Evolutionary conservation across 2,113 vertebrate species (phyloP).

Genomic region (Columbina picui): DNA sequence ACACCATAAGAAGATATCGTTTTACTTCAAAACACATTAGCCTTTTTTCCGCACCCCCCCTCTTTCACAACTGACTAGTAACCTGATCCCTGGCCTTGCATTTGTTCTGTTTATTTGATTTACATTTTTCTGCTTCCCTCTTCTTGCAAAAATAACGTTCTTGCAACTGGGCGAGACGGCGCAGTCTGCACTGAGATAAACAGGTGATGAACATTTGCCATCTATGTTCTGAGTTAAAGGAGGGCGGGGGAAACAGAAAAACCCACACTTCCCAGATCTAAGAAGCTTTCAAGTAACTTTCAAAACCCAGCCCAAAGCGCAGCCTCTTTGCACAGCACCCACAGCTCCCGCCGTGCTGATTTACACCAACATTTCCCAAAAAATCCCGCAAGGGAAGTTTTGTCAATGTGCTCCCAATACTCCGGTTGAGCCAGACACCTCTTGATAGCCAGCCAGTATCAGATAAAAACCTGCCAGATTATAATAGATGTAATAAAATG

Average conservation of each 20-base stretch:
- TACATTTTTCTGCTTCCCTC: not conserved
- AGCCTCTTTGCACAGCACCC: not conserved
- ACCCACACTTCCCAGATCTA: not conserved
- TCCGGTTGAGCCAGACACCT: not conserved
- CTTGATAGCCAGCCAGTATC: not conserved
- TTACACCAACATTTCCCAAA: not conserved
- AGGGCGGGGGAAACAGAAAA: not conserved
- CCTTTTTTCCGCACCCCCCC: not conserved
- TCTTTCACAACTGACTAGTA: not conserved
- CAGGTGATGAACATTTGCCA: constrained; percentile 5
- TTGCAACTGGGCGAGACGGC: not conserved
- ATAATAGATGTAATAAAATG: accelerated
- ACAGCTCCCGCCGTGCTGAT: not conserved
- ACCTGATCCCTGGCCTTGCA: not conserved
- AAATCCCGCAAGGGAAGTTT: not conserved
- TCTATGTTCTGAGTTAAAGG: not conserved
- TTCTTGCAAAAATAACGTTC: not conserved
- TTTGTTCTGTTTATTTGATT: constrained; percentile 14
- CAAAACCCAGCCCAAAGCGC: accelerated
- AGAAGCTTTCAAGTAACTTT: not conserved
- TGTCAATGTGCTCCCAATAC: accelerated
- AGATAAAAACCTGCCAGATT: not conserved
- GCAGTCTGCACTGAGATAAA: not conserved
- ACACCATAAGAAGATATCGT: not conserved
- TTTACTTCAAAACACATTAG: not conserved